phyloP scores from a whole-genome alignment of 2,113 vertebrate species.

The Anas platyrhynchos region DNA sequence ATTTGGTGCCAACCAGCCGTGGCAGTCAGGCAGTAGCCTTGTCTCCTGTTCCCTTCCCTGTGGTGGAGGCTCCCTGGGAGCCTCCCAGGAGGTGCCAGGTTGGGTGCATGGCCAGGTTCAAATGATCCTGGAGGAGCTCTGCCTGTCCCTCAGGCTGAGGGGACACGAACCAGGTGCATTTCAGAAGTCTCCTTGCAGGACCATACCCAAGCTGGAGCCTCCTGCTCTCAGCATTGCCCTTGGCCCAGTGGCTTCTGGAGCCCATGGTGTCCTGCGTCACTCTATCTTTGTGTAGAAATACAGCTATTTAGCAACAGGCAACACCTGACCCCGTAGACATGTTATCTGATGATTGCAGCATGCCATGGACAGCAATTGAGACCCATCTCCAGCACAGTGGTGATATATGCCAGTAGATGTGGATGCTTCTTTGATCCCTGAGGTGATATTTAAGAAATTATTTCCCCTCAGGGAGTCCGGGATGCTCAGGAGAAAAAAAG shows the following conservation, averaged over 20 bases:
- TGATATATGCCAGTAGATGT: neutral
- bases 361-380: neutral
- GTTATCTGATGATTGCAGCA: neutral
- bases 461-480: neutral
- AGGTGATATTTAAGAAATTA: neutral
- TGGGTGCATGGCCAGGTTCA: neutral
- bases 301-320: neutral
- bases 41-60: neutral
- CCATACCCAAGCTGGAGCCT: neutral
- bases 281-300: neutral
- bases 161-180: neutral
- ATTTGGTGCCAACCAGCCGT: neutral
- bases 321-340: neutral
- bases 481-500: neutral
- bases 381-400: neutral
- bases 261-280: neutral
- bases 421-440: neutral
- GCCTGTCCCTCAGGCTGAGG: neutral
- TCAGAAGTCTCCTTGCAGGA: rapidly evolving
- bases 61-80: neutral
- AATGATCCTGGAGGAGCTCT: constrained; percentile 1
- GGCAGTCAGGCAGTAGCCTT: constrained; percentile 12
- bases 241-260: neutral
- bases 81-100: neutral
- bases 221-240: neutral